These are phyloP conservation scores for Semicossyphus pulcher DNA, from an alignment of 2,113 vertebrate species.

Conservation along the genomic window DNA sequence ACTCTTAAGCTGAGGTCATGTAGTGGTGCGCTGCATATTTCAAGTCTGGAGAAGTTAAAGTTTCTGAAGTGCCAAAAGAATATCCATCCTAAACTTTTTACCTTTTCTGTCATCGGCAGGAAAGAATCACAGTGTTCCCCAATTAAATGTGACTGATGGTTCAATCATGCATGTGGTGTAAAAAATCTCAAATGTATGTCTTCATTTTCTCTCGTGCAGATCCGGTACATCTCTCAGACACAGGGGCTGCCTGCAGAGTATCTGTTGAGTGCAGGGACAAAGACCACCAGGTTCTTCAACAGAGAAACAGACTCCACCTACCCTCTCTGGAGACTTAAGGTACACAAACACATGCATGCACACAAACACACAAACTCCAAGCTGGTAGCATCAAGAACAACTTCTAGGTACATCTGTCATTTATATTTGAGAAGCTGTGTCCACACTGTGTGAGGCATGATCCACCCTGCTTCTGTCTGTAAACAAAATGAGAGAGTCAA, in stretches of 20 bases:
- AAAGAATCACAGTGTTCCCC: not conserved
- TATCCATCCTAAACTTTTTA: constrained; percentile 24
- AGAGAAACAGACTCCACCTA: constrained; percentile 97
- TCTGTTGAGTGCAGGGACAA: constrained; percentile 97
- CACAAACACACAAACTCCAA: not conserved
- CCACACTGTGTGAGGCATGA: constrained; percentile 9
- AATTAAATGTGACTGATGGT: constrained; percentile 10
- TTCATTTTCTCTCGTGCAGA: constrained; percentile 83
- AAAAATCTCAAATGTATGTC: constrained; percentile 16
- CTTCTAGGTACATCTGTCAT: not conserved
- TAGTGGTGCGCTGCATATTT: constrained; percentile 32
- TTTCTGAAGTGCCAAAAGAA: constrained; percentile 35
- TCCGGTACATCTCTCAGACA: constrained; percentile 99
- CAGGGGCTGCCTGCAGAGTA: constrained; percentile 98
- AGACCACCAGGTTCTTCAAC: constrained; percentile 99
- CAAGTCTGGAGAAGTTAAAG: constrained; percentile 21
- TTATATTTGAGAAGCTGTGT: constrained; percentile 22
- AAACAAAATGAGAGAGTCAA: constrained; percentile 50
- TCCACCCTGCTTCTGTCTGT: not conserved
- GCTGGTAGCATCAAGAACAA: not conserved
- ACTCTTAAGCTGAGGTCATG: constrained; percentile 40
- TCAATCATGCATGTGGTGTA: constrained; percentile 21
- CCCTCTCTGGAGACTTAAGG: constrained; percentile 98
- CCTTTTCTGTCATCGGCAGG: not conserved
- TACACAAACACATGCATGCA: constrained; percentile 65